phyloP scores from a whole-genome alignment of 2,888 invertebrate genomes.

The Caenorhabditis japonica region DNA sequence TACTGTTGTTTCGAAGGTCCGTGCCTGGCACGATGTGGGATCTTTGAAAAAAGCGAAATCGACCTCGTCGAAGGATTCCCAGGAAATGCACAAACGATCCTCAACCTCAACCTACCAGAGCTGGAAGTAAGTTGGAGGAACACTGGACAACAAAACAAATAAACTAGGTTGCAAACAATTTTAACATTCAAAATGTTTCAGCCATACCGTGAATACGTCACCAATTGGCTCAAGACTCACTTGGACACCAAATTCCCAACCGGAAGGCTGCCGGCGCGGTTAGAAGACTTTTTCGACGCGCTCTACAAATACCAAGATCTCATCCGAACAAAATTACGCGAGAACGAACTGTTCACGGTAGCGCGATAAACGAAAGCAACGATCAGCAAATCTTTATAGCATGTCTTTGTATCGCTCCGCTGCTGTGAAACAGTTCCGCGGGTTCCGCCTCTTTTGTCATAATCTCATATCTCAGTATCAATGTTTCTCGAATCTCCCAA shows the following conservation, averaged over 20 bases:
- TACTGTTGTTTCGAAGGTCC: conserved; percentile 21
- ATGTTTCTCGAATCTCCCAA: background rate
- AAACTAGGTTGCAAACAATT: background rate
- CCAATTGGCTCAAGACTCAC: background rate
- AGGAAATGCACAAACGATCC: background rate
- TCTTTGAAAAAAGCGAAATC: conserved; percentile 14
- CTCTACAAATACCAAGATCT: background rate
- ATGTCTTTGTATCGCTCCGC: background rate
- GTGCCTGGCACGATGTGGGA: conserved; percentile 20
- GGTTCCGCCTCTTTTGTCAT: conserved; percentile 23
- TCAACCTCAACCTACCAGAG: conserved; percentile 6
- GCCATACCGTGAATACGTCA: conserved; percentile 12
- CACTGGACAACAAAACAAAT: too few species aligned
- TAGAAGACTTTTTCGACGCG: conserved; percentile 27
- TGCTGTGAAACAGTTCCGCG: conserved; percentile 1
- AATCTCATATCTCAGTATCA: conserved; percentile 9
- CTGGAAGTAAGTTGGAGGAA: conserved; percentile 10
- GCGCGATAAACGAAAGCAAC: too few species aligned
- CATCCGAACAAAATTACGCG: too few species aligned
- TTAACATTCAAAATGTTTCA: background rate
- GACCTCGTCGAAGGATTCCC: conserved; percentile 18
- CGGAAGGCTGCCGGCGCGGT: conserved; percentile 3
- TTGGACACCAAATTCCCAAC: background rate
- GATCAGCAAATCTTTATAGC: too few species aligned
- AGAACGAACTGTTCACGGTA: too few species aligned